Percentiles rank a stretch among this genome's conserved stretches.
Evolutionary conservation across 2,888 invertebrate species (phyloP).

Genomic region (Nycteola revayana): DNA sequence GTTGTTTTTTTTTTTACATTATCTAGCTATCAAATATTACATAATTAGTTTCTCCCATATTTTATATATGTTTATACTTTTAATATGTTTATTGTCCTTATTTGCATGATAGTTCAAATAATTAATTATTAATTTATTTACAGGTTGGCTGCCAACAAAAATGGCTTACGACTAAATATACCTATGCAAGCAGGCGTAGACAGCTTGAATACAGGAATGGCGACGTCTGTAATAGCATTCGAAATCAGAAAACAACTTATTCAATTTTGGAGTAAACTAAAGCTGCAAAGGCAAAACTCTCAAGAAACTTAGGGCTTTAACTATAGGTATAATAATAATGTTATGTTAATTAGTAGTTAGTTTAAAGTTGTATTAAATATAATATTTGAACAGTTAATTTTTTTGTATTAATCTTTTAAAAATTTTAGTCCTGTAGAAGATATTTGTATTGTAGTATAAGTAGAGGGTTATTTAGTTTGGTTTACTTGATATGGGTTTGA

Average conservation of each 20-base stretch:
- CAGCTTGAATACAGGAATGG: constrained; percentile 92
- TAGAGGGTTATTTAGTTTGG: too few relatives aligned
- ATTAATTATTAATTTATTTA: constrained; percentile 14
- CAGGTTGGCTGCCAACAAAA: constrained; percentile 80
- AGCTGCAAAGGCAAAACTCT: constrained; percentile 37
- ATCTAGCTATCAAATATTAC: too few relatives aligned
- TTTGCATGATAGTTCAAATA: neutral
- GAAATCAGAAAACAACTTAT: constrained; percentile 88
- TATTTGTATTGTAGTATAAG: too few relatives aligned
- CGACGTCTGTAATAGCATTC: constrained; percentile 91
- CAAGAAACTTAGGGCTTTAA: constrained; percentile 28
- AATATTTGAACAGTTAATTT: too few relatives aligned
- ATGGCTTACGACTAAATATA: constrained; percentile 87
- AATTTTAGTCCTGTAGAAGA: too few relatives aligned
- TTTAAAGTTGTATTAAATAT: neutral
- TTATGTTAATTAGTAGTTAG: constrained; percentile 1
- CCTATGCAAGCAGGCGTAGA: constrained; percentile 90
- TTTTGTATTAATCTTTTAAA: too few relatives aligned
- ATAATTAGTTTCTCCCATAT: too few relatives aligned
- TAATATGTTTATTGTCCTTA: neutral
- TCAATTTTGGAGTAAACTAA: constrained; percentile 52
- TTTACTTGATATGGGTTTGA: too few relatives aligned
- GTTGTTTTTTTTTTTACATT: too few relatives aligned
- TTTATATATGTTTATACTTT: neutral
- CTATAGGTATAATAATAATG: too few relatives aligned